phyloP scores from a whole-genome alignment of 2,888 invertebrate species.

The Yponomeuta evonymella region DNA sequence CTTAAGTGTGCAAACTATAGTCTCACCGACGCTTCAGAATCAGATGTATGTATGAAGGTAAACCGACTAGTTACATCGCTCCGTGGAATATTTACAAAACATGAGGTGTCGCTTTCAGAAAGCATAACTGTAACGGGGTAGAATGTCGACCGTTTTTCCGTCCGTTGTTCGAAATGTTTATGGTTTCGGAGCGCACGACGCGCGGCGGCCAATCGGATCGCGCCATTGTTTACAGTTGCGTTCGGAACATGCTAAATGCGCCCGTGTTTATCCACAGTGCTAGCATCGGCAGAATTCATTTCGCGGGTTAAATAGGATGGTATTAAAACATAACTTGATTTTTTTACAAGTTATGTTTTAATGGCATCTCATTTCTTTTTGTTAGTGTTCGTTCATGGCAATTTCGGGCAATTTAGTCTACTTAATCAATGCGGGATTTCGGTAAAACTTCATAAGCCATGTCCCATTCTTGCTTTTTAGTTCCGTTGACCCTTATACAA shows the following conservation, averaged over 20 bases:
- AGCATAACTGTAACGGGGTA: constrained; percentile 23
- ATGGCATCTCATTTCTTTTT: no score
- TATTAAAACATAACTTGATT: no score
- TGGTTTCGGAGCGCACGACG: constrained; percentile 16
- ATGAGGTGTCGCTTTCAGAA: constrained; percentile 21
- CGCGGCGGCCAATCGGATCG: constrained; percentile 6
- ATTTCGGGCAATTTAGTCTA: no score
- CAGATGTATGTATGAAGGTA: not conserved
- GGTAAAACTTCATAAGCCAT: no score
- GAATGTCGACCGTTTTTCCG: constrained; percentile 10
- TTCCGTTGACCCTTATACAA: no score
- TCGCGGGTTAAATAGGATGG: not conserved
- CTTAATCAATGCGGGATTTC: no score
- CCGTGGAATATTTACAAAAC: constrained; percentile 2
- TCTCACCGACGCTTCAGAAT: not conserved
- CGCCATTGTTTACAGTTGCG: constrained; percentile 25
- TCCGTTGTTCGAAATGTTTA: constrained; percentile 12
- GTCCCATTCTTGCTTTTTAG: no score
- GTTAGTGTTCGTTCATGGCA: no score
- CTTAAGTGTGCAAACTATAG: not conserved
- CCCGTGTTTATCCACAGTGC: constrained; percentile 3
- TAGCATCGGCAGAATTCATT: constrained; percentile 7
- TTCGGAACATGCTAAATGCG: constrained; percentile 18
- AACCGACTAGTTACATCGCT: not conserved
- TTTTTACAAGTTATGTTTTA: no score